Conservation (phyloP, 2,888 invertebrate genomes). For the Pardosa pseudoannulata region DNA sequence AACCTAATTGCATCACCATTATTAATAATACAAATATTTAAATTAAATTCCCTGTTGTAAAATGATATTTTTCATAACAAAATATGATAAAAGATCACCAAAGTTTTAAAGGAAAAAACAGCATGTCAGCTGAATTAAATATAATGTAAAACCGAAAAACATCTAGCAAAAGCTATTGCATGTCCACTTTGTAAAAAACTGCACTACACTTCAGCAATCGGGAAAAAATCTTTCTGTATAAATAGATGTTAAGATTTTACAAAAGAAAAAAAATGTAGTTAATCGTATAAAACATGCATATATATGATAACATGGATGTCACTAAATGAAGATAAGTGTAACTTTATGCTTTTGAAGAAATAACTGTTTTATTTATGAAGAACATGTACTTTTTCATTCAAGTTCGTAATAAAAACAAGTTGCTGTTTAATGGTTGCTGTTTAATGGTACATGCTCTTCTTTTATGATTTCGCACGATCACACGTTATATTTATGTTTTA, state of each 20-base stretch:
- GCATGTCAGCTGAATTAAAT: too few relatives aligned
- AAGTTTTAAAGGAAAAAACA: neutral
- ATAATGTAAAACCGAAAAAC: too few relatives aligned
- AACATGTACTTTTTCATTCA: conserved; percentile 4
- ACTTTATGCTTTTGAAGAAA: neutral
- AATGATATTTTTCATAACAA: too few relatives aligned
- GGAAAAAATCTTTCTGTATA: too few relatives aligned
- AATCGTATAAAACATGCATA: neutral
- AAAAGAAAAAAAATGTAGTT: neutral
- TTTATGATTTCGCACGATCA: conserved; percentile 6
- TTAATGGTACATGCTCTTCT: neutral
- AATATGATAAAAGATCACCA: too few relatives aligned
- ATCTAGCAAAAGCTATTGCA: too few relatives aligned
- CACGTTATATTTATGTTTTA: conserved; percentile 49
- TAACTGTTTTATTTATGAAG: neutral
- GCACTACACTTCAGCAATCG: too few relatives aligned
- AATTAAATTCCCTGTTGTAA: too few relatives aligned
- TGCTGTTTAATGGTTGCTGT: neutral
- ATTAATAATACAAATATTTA: too few relatives aligned
- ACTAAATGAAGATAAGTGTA: neutral
- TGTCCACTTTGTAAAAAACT: too few relatives aligned
- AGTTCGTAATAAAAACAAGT: conserved; percentile 14
- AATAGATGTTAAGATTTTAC: too few relatives aligned
- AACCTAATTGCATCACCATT: too few relatives aligned
- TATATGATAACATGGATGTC: neutral